phyloP scores from a whole-genome alignment of 1,140 invertebrate species.

The Cotesia typhae region DNA sequence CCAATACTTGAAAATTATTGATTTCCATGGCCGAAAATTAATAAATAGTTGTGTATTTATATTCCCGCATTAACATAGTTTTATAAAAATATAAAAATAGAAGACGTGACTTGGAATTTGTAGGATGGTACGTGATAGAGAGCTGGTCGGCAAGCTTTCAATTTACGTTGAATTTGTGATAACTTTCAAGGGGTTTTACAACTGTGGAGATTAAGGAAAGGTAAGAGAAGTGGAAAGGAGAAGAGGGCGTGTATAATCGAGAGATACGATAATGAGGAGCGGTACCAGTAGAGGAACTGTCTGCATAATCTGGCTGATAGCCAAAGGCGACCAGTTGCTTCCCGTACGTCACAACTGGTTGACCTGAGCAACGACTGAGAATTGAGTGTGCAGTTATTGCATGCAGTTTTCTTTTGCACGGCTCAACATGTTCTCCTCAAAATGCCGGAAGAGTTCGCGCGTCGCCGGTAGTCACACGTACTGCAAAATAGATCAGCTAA shows the following conservation, averaged over 20 bases:
- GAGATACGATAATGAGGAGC: constrained; percentile 48
- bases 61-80: neutral
- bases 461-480: no score
- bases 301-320: constrained; percentile 57
- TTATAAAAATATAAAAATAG: constrained; percentile 4
- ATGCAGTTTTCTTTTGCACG: constrained; percentile 6
- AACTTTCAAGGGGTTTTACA: constrained; percentile 19
- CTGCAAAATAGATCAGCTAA: no score
- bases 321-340: constrained; percentile 63
- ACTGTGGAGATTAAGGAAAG: constrained; percentile 7
- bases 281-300: constrained; percentile 40
- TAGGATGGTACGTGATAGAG: constrained; percentile 31
- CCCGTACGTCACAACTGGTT: constrained; percentile 49
- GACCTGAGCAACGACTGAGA: constrained; percentile 42
- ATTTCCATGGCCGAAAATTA: no score
- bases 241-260: constrained; percentile 24
- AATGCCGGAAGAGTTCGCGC: constrained; percentile 11
- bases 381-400: neutral
- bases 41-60: neutral
- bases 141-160: constrained; percentile 15
- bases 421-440: neutral
- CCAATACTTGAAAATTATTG: no score
- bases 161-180: constrained; percentile 16
- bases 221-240: neutral
- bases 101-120: constrained; percentile 29